phyloP scores from a whole-genome alignment of 1,140 invertebrate genomes.

The Neomicropteryx cornuta region DNA sequence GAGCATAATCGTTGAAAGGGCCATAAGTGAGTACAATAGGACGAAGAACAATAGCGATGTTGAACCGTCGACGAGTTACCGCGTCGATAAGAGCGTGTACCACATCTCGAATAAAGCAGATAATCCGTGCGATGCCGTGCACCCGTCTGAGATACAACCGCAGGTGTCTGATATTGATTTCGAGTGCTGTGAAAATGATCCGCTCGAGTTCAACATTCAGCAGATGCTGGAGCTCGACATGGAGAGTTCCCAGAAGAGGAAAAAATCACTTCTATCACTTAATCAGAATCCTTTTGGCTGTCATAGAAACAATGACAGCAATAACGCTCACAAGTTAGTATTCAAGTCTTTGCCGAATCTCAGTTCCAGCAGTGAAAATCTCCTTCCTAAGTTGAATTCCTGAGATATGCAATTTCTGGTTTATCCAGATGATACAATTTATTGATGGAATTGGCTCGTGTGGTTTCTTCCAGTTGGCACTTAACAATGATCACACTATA shows the following conservation, averaged over 20 bases:
- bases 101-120: slow-evolving; percentile 16
- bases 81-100: slow-evolving; percentile 14
- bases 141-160: slow-evolving; percentile 10
- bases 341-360: slow-evolving; percentile 54
- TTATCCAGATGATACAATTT: slow-evolving; percentile 29
- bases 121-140: slow-evolving; percentile 6
- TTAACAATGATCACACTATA: too few species aligned
- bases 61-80: slow-evolving; percentile 9
- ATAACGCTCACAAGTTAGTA: slow-evolving; percentile 16
- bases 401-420: slow-evolving; percentile 16
- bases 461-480: too few species aligned
- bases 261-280: slow-evolving; percentile 13
- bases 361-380: slow-evolving; percentile 49
- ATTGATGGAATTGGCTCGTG: too few species aligned
- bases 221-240: slow-evolving; percentile 41
- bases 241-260: slow-evolving; percentile 16
- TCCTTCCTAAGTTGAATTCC: slow-evolving; percentile 30
- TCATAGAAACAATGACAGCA: slow-evolving; percentile 11
- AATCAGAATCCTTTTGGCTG: slow-evolving; percentile 13
- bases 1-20: slow-evolving; percentile 8
- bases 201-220: slow-evolving; percentile 35
- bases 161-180: slow-evolving; percentile 24
- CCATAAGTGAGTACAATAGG: too few species aligned
- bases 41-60: too few species aligned
- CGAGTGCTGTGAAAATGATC: slow-evolving; percentile 29